Base-by-base conservation (phyloP, 2,888 invertebrate species). In the Perizoma affinitatum region DNA sequence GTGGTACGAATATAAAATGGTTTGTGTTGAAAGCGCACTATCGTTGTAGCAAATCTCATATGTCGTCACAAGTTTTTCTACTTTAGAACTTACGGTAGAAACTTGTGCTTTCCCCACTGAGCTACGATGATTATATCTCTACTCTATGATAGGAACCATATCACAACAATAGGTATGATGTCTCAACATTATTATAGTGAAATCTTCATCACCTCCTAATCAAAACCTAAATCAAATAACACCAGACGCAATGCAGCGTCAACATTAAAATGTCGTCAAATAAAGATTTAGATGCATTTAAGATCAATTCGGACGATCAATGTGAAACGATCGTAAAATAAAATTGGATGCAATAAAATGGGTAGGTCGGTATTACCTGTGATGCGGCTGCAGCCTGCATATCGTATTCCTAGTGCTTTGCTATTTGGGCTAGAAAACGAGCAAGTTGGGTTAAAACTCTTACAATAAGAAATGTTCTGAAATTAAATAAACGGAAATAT, bases 331-430 rank as follows among this genome's bases (percentile, higher is more conserved):
- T 75, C 74, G 75, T 87, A 86, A 88, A 87, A 88, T 86, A 86
- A 87, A 88, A 88, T 88, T 86, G 86, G 80, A 79, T 82, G 86
- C 81, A 83, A 86, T 88, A 88, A 88, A 88, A 84, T 76, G 72
- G 80, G 79, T 80, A 82, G 38, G 38, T 38, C 5, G 7, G 5
- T 6, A 5, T 80, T 85, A 83, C 80, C 81, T 80, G 78, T 74
- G 74, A 73, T 75, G 74, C 68, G 78, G 76, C 73, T 74, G 78
- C 67, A 22, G 22, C 22, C 22, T 74, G 79, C 78, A 81, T 82
- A 80, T 77, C 82, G 80, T 80, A 78, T 82, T 82, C 76, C 74
- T 69, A 70, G 70, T 77, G 80, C 77, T 71, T 73, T 79, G 78
- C 71, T 52, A 50, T 58, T 56, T 68, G 63, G 75, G 78, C 73